These are phyloP conservation scores for Peromyscus aztecus DNA, from an alignment of 2,797 vertebrate species.

Conservation along the genomic window DNA sequence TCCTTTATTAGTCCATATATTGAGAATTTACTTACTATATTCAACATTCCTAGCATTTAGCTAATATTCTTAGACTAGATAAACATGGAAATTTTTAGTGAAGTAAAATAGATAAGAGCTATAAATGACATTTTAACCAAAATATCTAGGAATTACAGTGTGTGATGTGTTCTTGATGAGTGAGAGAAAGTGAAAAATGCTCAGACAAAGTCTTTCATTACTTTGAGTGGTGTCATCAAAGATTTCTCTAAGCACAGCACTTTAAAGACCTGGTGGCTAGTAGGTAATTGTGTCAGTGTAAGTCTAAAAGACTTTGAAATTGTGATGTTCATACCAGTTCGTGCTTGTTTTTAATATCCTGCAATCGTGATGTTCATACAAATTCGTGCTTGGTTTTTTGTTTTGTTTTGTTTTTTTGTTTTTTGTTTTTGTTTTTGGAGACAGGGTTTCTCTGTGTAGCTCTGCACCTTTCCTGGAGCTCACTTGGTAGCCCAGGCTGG, in stretches of 20 bases:
- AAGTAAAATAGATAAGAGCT: not conserved
- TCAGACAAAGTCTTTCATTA: not conserved
- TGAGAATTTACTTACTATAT: not conserved
- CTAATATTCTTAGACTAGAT: not conserved
- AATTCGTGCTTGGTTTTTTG: too few species aligned
- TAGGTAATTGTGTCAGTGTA: not conserved
- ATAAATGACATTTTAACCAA: not conserved
- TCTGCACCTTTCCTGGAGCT: too few species aligned
- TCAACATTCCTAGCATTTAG: not conserved
- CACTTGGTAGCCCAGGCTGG: too few species aligned
- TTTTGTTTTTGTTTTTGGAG: too few species aligned
- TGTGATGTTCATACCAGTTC: not conserved
- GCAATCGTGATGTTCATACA: too few species aligned
- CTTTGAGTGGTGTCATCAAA: not conserved
- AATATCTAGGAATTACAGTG: slow-evolving; percentile 24
- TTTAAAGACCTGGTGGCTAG: not conserved
- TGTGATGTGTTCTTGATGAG: not conserved
- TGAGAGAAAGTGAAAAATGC: not conserved
- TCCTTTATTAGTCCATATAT: not conserved
- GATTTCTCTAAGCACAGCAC: not conserved
- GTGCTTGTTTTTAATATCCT: not conserved
- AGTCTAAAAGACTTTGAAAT: not conserved
- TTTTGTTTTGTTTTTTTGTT: too few species aligned
- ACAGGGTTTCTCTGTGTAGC: too few species aligned
- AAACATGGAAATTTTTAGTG: not conserved